phyloP scores from a whole-genome alignment of 1,140 invertebrate species.

The Mizuhopecten yessoensis region DNA sequence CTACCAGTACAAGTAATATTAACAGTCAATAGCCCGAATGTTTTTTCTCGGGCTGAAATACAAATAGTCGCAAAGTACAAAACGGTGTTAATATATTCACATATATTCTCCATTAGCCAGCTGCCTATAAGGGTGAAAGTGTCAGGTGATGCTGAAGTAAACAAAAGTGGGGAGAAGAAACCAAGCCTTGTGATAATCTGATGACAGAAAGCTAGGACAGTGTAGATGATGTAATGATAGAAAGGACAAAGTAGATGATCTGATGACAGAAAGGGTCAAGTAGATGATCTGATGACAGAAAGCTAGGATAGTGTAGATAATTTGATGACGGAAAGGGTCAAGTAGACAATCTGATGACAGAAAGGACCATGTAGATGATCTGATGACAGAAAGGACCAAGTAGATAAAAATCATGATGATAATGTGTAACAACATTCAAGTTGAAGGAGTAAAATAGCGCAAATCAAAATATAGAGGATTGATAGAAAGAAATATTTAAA shows the following conservation, averaged over 20 bases:
- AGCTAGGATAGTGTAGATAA: no score
- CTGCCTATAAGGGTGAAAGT: slow-evolving; percentile 37
- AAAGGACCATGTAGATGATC: not conserved
- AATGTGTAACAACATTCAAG: slow-evolving; percentile 4
- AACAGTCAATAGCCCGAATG: not conserved
- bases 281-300: no score
- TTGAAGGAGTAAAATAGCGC: not conserved
- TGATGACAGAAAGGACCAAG: not conserved
- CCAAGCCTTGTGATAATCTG: not conserved
- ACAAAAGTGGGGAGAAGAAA: slow-evolving; percentile 37
- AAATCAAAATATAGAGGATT: slow-evolving; percentile 12
- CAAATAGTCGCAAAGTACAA: slow-evolving; percentile 38
- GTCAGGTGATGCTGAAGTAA: slow-evolving; percentile 23
- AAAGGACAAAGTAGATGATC: no score
- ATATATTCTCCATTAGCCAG: slow-evolving; percentile 34
- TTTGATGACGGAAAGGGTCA: no score
- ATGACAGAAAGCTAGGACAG: not conserved
- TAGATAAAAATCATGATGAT: not conserved
- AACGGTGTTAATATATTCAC: slow-evolving; percentile 39
- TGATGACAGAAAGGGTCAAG: no score
- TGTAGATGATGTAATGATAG: not conserved
- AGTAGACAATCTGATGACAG: no score
- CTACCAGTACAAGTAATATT: slow-evolving; percentile 39
- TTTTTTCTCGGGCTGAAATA: slow-evolving; percentile 38
- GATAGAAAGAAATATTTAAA: not conserved